Conservation (phyloP, 2,797 vertebrate genomes). For the Epinephelus coioides region DNA sequence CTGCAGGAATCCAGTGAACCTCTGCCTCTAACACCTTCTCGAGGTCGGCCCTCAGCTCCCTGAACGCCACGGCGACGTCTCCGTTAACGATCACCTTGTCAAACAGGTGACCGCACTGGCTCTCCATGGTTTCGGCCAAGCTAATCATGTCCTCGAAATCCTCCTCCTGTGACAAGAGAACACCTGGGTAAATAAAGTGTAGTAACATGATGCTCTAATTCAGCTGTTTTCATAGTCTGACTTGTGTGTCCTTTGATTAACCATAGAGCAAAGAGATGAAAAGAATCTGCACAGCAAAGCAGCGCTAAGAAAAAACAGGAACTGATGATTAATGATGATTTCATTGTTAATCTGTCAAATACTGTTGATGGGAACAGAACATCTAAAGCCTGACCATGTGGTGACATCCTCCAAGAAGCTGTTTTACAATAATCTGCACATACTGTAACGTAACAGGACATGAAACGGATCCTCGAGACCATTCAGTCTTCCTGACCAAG, state of each 20-base stretch:
- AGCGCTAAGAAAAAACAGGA: not conserved
- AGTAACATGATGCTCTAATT: not conserved
- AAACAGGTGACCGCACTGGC: slow-evolving; percentile 90
- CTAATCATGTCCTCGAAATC: slow-evolving; percentile 94
- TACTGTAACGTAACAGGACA: slow-evolving; percentile 40
- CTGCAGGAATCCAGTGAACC: slow-evolving; percentile 90
- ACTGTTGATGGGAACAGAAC: not conserved
- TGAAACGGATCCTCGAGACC: slow-evolving; percentile 28
- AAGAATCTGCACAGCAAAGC: not conserved
- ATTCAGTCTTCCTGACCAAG: slow-evolving; percentile 20
- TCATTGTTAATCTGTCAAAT: slow-evolving; percentile 19
- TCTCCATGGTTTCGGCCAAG: slow-evolving; percentile 90
- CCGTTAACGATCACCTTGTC: slow-evolving; percentile 93
- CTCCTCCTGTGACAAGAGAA: slow-evolving; percentile 88
- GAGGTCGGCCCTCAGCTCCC: slow-evolving; percentile 90
- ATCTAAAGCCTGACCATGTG: not conserved
- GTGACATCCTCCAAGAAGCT: too few relatives aligned
- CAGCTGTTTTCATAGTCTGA: not conserved
- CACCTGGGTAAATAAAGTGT: not conserved
- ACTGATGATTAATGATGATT: slow-evolving; percentile 11
- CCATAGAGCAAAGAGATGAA: not conserved
- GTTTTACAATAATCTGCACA: slow-evolving; percentile 40
- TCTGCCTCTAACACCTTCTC: slow-evolving; percentile 87
- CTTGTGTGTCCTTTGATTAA: not conserved
- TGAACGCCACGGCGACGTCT: slow-evolving; percentile 89